Conservation (phyloP, 2,113 vertebrate genomes). For the Chaetodon auriga region DNA sequence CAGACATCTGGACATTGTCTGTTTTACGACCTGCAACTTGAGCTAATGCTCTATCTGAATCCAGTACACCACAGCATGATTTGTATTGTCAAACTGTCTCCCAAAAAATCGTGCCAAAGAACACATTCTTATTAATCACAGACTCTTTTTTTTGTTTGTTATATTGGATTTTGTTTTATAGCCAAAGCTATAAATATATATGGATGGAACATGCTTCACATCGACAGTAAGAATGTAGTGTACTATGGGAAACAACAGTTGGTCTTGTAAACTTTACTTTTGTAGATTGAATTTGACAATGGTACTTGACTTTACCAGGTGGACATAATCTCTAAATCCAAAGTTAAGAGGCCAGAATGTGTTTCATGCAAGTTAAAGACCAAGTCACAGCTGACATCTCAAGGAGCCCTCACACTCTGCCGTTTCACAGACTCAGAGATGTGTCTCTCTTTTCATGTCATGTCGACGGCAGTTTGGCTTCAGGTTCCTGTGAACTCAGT, state of each 20-base stretch:
- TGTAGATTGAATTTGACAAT: conserved; percentile 40
- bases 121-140: conserved; percentile 53
- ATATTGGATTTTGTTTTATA: conserved; percentile 37
- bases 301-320: neutral
- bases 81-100: conserved; percentile 57
- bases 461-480: too few relatives aligned
- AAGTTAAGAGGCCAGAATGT: neutral
- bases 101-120: conserved; percentile 36
- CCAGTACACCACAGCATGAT: conserved; percentile 55
- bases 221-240: conserved; percentile 1
- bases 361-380: conserved; percentile 24
- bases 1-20: conserved; percentile 80
- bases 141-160: conserved; percentile 22
- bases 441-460: too few relatives aligned
- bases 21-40: conserved; percentile 73
- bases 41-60: conserved; percentile 61
- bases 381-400: neutral
- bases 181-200: conserved; percentile 14
- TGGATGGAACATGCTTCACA: conserved; percentile 30
- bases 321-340: neutral
- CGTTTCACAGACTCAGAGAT: neutral
- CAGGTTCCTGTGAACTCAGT: too few relatives aligned
- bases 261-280: conserved; percentile 20
- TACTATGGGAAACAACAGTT: neutral
- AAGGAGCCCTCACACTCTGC: neutral